Evolutionary conservation across 2,797 vertebrate genomes (phyloP), one percentile per base, ranked within the genome.

Genomic region (Melanotaenia parkinsoni): DNA sequence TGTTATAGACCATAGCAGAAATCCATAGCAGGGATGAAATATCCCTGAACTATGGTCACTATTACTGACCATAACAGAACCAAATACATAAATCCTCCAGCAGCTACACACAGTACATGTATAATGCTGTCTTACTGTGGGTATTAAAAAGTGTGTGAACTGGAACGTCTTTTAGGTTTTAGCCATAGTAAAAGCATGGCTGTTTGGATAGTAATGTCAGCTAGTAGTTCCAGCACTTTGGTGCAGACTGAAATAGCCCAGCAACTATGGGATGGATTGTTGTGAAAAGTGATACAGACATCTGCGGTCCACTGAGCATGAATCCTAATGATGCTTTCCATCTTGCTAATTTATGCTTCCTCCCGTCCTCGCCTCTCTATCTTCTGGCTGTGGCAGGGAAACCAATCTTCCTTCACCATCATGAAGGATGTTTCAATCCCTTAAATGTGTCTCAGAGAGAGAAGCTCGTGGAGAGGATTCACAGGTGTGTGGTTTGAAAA

Each of bases 341-440:
- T 72, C 58, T 60, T 67, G 67, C 54, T 79, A 59, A 79, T 79
- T 74, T 74, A 74, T 79, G 72, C 77, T 74, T 61, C 50, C 54
- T 61, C 57, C 57, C 54, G 40, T 58, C 67, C 22, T 67, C 30
- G 1, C 33, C 69, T 63, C 53, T 79, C 58, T 58, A 67, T 79
- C 67, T 79, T 70, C 28, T 33, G 24, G 20, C 59, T 40, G 45
- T 63, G 60, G 54, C 78, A 80, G 54, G 20, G 58, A 71, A 72
- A 74, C 77, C 77, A 70, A 69, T 74, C 61, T 74, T 58, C 57
- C 40, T 60, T 60, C 45, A 47, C 30, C 58, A 62, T 70, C 71
- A 66, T 79, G 66, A 70, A 62, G 56, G 61, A 66, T 70, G 66
- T 65, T 70, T 58, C 66, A 70, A 57, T 56, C 63, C 45, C 35